Evolutionary conservation across 2,797 vertebrate species (phyloP).

Genomic region (Notolepis coatsorum): DNA sequence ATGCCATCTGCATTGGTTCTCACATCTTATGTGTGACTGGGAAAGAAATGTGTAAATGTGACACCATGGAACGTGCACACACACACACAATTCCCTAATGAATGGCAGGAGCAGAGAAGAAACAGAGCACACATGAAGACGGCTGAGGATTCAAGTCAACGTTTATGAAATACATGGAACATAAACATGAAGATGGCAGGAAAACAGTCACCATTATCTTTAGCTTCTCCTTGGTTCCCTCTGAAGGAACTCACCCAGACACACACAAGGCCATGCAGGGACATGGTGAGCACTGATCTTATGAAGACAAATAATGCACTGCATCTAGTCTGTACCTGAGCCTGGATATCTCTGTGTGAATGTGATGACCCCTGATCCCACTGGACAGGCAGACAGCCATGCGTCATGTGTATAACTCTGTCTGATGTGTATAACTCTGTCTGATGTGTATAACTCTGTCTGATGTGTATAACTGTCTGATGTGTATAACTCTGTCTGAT

Average conservation of each 20-base stretch:
- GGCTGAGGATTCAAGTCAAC: neutral
- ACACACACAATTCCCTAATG: neutral
- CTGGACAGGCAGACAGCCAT: constrained; percentile 13
- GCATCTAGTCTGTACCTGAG: too few relatives aligned
- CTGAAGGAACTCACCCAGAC: constrained; percentile 5
- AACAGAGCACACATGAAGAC: neutral
- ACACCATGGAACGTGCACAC: neutral
- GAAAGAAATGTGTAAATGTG: neutral
- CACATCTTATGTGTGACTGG: constrained; percentile 22
- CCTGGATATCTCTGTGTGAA: neutral
- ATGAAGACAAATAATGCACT: constrained; percentile 34
- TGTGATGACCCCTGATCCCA: constrained; percentile 10
- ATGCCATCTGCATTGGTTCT: constrained; percentile 17
- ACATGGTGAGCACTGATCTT: constrained; percentile 39
- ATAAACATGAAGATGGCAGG: neutral
- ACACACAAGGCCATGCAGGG: constrained; percentile 16
- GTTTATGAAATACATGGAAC: neutral
- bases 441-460: too few relatives aligned
- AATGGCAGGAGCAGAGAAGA: too few relatives aligned
- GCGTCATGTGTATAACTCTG: too few relatives aligned
- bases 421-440: too few relatives aligned
- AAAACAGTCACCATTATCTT: neutral
- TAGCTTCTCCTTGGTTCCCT: neutral
- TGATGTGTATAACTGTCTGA: too few relatives aligned
- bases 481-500: too few relatives aligned